phyloP scores from a whole-genome alignment of 2,888 invertebrate species.

The Hemicrepidius hirtus region DNA sequence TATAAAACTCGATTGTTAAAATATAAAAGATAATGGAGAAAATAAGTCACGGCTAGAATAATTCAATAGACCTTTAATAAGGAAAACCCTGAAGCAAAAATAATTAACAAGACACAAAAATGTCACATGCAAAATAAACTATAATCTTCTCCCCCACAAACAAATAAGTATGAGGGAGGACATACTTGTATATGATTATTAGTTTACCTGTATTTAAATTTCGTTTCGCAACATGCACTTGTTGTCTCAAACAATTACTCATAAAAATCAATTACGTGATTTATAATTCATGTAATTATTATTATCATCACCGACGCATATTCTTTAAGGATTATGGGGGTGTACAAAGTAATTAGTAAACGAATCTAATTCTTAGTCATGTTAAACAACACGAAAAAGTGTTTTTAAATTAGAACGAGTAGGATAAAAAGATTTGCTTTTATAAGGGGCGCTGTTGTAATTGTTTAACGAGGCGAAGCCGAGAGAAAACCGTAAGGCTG shows the following conservation, averaged over 20 bases:
- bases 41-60: neutral
- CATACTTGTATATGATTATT: constrained; percentile 7
- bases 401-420: too few species aligned
- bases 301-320: neutral
- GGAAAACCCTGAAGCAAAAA: neutral
- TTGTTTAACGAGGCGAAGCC: too few species aligned
- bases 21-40: neutral
- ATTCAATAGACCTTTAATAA: neutral
- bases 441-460: too few species aligned
- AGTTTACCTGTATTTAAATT: constrained; percentile 11
- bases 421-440: too few species aligned
- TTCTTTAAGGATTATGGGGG: neutral
- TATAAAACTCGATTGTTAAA: neutral
- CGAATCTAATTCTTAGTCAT: too few species aligned
- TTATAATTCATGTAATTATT: neutral
- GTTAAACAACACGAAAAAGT: too few species aligned
- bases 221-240: constrained; percentile 20
- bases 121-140: neutral
- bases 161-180: constrained; percentile 8
- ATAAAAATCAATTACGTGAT: constrained; percentile 17
- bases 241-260: constrained; percentile 19
- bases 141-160: constrained; percentile 2
- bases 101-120: neutral
- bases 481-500: too few species aligned
- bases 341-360: too few species aligned